Percentiles rank a stretch among this genome's conserved stretches.
These are phyloP conservation scores for Acestrorhynchus altus DNA, from an alignment of 2,797 vertebrate species.

Conservation along the genomic window DNA sequence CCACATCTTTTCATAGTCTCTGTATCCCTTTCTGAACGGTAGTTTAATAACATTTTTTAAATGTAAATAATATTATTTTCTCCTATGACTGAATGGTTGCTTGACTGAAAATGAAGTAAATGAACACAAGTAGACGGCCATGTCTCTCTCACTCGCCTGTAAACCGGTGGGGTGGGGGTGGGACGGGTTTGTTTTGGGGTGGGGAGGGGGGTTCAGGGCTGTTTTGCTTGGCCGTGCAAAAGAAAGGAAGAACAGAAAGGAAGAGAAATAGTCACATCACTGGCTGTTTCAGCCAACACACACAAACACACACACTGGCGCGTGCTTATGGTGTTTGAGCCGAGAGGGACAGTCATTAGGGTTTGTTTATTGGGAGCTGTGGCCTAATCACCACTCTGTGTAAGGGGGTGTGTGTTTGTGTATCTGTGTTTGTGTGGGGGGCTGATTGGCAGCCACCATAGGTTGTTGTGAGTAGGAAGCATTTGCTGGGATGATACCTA, in stretches of 20 bases:
- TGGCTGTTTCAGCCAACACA: not conserved
- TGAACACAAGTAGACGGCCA: not conserved
- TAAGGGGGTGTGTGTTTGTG: conserved; percentile 8
- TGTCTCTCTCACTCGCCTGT: not conserved
- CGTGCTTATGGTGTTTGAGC: conserved; percentile 23
- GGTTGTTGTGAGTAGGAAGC: conserved; percentile 66
- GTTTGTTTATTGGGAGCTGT: conserved; percentile 50
- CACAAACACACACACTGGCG: not conserved
- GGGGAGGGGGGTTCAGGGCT: too few relatives aligned
- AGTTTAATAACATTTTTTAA: too few relatives aligned
- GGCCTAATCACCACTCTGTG: conserved; percentile 56
- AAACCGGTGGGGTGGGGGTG: not conserved
- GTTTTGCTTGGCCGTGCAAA: not conserved
- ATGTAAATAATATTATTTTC: too few relatives aligned
- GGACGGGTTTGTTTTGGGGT: too few relatives aligned
- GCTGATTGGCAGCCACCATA: conserved; percentile 77
- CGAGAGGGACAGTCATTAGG: conserved; percentile 29
- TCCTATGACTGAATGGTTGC: too few relatives aligned
- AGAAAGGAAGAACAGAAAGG: not conserved
- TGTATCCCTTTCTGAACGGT: too few relatives aligned
- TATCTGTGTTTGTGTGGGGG: conserved; percentile 22
- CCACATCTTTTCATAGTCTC: too few relatives aligned
- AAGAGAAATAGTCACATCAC: not conserved
- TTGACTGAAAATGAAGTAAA: too few relatives aligned
- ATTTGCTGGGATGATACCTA: conserved; percentile 59